phyloP scores from a whole-genome alignment of 2,888 invertebrate genomes.

The Standfussiana lucernea region DNA sequence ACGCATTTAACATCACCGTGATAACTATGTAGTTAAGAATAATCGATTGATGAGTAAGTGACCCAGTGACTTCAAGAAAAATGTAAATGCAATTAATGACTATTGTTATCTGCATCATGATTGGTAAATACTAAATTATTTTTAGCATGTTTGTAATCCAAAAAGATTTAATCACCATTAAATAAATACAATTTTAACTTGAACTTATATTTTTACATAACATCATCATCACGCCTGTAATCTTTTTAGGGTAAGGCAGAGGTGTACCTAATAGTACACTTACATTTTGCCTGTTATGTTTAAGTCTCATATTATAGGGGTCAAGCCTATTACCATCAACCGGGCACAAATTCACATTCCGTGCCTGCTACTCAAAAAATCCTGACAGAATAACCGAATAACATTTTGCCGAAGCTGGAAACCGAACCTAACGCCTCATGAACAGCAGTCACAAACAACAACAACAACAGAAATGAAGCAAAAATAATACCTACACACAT shows the following conservation, averaged over 20 bases:
- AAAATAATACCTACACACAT: not conserved
- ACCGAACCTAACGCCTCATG: not conserved
- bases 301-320: not conserved
- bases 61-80: not conserved
- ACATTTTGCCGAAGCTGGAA: not conserved
- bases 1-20: not conserved
- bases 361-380: not conserved
- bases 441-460: not conserved
- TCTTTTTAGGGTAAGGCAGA: not conserved
- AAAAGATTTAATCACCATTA: not conserved
- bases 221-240: not conserved
- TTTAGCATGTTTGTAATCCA: not conserved
- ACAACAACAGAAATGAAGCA: not conserved
- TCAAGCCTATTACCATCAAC: not conserved
- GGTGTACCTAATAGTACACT: not conserved
- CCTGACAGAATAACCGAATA: not conserved
- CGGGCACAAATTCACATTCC: not conserved
- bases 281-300: not conserved
- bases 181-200: not conserved
- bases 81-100: not conserved
- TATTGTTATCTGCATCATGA: not conserved
- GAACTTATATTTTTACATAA: not conserved
- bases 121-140: not conserved
- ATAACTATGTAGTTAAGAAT: not conserved
- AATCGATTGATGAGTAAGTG: not conserved